Evolutionary conservation across 2,797 vertebrate genomes (phyloP).

Genomic region (Artibeus lituratus): DNA sequence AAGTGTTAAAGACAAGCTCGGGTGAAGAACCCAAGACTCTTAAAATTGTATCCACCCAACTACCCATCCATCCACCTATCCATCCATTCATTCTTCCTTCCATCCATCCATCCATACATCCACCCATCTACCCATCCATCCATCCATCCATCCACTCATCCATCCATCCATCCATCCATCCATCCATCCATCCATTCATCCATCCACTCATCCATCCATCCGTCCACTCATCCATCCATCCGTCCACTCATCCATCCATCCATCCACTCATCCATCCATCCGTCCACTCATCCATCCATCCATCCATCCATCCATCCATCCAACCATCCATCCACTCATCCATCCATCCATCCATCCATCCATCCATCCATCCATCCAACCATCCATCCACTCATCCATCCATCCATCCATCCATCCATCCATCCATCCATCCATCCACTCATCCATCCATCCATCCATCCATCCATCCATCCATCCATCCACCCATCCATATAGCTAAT

Average conservation of each 20-base stretch:
- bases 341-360: not conserved
- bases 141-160: not conserved
- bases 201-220: not conserved
- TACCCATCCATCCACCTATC: not conserved
- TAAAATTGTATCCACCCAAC: not conserved
- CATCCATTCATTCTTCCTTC: not conserved
- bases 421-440: too few species aligned
- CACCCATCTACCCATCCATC: not conserved
- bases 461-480: not conserved
- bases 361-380: not conserved
- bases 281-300: not conserved
- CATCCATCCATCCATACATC: too few species aligned
- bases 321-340: not conserved
- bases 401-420: not conserved
- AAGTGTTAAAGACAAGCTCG: not conserved
- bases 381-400: too few species aligned
- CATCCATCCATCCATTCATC: not conserved
- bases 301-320: not conserved
- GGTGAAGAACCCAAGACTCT: not conserved
- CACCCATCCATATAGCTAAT: not conserved
- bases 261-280: too few species aligned
- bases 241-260: not conserved
- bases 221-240: too few species aligned
- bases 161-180: not conserved
- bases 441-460: not conserved